These are phyloP conservation scores for Alexandromys fortis DNA, from an alignment of 2,113 vertebrate genomes.

Conservation along the genomic window DNA sequence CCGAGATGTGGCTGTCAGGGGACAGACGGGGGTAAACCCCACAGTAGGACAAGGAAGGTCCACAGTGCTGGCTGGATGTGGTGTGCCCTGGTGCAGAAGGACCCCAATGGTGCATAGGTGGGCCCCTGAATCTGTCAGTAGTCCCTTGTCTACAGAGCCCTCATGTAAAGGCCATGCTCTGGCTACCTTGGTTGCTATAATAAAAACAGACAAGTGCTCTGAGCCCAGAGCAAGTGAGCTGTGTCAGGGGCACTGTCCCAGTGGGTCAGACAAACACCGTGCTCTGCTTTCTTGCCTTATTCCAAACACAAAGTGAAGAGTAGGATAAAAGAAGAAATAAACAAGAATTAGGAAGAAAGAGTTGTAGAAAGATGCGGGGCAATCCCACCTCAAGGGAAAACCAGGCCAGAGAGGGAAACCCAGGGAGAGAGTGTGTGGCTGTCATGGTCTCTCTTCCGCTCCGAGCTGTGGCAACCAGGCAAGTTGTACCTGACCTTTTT, in stretches of 20 bases:
- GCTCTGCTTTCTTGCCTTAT: neutral
- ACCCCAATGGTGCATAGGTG: no score
- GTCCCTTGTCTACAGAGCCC: neutral
- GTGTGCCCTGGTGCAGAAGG: neutral
- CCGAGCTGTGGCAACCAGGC: accelerated
- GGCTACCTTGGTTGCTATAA: neutral
- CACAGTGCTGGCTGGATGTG: neutral
- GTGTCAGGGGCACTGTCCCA: neutral
- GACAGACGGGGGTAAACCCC: neutral
- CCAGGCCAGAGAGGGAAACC: neutral
- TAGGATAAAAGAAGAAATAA: neutral
- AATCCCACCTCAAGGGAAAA: neutral
- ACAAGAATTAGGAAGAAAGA: neutral
- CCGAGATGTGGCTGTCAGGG: neutral
- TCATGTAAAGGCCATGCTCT: neutral
- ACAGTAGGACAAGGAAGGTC: neutral
- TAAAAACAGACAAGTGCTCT: neutral
- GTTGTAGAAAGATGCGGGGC: neutral
- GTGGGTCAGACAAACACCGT: neutral
- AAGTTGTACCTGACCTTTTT: neutral
- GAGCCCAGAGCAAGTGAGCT: neutral
- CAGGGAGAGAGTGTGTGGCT: neutral
- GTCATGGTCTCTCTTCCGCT: accelerated
- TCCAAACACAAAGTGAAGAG: neutral
- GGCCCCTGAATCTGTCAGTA: neutral